Evolutionary conservation across 1,140 invertebrate species (phyloP), one percentile per base, ranked within the genome.

Genomic region (Saccostrea echinata): DNA sequence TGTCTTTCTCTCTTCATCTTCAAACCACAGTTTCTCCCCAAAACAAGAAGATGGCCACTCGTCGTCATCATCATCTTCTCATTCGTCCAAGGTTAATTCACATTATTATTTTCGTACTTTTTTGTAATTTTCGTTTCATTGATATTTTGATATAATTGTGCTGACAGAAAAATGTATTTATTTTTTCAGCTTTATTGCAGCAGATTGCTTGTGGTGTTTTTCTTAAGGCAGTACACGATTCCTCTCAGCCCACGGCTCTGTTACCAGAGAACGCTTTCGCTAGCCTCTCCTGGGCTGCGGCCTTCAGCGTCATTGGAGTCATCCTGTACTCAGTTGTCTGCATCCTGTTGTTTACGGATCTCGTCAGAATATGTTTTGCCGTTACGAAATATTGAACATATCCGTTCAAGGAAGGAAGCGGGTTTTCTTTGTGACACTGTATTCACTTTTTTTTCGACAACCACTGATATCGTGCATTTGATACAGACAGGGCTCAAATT

Each of bases 11-110:
- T 83, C 21, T 83, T n/a, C 21, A 83, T 53, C 24, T 83, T 52
- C 81, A 83, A 83, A 83, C 81, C 35, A 0, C 35, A 53, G n/a
- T 21, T 52, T 53, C 43, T 83, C 16, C 35, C 81, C 13, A 83
- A 33, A 27, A 83, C 35, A 18, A 51, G 81, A 83, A 83, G 52
- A 83, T 83, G 81, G 81, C 81, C 81, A 13, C 43, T 53, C 18
- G 4, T 83, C 81, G 21, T 83, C 13, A 13, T 83, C 35, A 83
- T 35, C 21, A 51, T 83, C 9, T 53, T 83, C 21, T 24, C 81
- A 24, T 52, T 83, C 27, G 52, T 83, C 11, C 43, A 51, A 83
- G 81, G 81, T 82, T 24, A 12, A 24, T 16, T 24, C 27, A 12
- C 16, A 16, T 18, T 57, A 21, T 18, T 2, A 43, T 61, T 21